Evolutionary conservation across 2,797 vertebrate species (phyloP), one percentile per base, ranked within the genome.

Genomic region (Falco rusticolus): DNA sequence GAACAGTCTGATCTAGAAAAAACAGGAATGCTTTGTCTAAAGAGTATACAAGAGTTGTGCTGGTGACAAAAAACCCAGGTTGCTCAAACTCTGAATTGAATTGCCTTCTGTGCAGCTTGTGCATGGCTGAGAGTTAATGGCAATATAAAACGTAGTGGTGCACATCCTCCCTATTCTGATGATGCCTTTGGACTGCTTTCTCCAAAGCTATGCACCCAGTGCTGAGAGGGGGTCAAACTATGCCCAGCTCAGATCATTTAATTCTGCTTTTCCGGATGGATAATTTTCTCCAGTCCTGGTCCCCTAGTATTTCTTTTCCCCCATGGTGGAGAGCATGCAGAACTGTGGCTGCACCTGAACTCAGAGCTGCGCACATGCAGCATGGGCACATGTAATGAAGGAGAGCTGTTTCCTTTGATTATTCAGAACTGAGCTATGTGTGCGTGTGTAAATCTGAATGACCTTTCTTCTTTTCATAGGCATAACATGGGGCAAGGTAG

Each of bases 401-500:
- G 47, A 84, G n/a, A 41, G 31, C 29, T 0, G 0, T 50, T 69
- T 69, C 60, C 54, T 47, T 51, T 16, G 24, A 5, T 28, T 34
- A 6, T 21, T 64, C 21, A 5, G 10, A 76, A 21, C 26, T 59
- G 34, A 54, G 2, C 20, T 39, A 2, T 25, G 22, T 26, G 24
- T 43, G 28, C 5, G 0, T 68, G 29, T 83, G 39, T 81, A 21
- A 74, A 82, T 33, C 26, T 21, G 85, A 75, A 20, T 4, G 77
- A 19, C 69, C 28, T 86, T 54, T 63, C 74, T 64, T 68, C 88
- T 92, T 47, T 66, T 39, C 54, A 1, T 53, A 99, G 99, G 99
- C 85, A 98, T 99, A 87, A 99, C 99, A 0, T 99, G 99, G 99
- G 99, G 99, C 80, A 99, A 99, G 97, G 99, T 99, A 94, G 99